A percentile compares a stretch with the other conserved stretches of the same genome.
These are phyloP conservation scores for Xenops minutus DNA, from an alignment of 2,797 vertebrate genomes.

Conservation along the genomic window DNA sequence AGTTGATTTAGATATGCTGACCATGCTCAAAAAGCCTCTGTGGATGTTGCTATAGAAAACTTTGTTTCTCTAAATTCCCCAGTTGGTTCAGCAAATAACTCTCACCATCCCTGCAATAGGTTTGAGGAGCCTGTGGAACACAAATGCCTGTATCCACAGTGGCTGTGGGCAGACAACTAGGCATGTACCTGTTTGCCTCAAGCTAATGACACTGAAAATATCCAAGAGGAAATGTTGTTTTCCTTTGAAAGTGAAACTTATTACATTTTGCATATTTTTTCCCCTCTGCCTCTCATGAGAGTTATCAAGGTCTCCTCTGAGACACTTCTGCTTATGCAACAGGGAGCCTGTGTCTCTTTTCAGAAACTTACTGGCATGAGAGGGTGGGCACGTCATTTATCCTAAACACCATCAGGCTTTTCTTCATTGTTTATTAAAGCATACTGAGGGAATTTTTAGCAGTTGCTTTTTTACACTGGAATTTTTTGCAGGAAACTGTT, in stretches of 20 bases:
- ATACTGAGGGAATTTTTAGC: not conserved
- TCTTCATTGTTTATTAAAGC: not conserved
- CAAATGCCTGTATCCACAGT: not conserved
- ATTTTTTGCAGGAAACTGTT: not conserved
- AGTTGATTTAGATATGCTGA: slow-evolving; percentile 67
- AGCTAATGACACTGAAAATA: not conserved
- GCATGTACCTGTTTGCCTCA: not conserved
- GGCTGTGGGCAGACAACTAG: not conserved
- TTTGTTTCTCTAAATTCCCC: not conserved
- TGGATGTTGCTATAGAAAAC: slow-evolving; percentile 26
- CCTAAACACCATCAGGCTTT: not conserved
- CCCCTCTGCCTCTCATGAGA: slow-evolving; percentile 22
- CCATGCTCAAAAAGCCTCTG: slow-evolving; percentile 46
- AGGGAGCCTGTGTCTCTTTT: not conserved
- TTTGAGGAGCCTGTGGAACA: not conserved
- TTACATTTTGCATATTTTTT: slow-evolving; percentile 39
- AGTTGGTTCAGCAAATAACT: not conserved
- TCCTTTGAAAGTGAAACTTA: slow-evolving; percentile 64
- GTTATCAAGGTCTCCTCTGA: slow-evolving; percentile 7
- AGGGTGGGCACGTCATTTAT: not conserved
- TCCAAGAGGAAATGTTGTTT: slow-evolving; percentile 48
- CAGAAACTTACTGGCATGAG: fast-evolving
- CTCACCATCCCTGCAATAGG: not conserved
- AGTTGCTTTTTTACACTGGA: not conserved
- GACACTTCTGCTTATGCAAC: slow-evolving; percentile 17